These are phyloP conservation scores for Acipenser oxyrinchus DNA, from an alignment of 2,797 vertebrate species.

Conservation along the genomic window DNA sequence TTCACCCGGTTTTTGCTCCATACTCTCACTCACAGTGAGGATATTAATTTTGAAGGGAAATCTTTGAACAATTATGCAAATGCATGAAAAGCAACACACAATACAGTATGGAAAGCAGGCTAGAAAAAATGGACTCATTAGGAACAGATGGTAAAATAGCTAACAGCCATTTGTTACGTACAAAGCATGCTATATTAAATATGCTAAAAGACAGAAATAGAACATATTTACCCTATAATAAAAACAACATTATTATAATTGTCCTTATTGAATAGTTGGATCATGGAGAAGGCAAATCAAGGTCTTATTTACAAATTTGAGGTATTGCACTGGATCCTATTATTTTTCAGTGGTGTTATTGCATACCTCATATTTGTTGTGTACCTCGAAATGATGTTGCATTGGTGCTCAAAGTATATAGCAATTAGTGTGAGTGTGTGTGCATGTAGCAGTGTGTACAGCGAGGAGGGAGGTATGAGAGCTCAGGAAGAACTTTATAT, in stretches of 20 bases:
- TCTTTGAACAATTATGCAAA: constrained; percentile 98
- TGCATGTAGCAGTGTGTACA: too few species aligned
- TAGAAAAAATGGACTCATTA: constrained; percentile 88
- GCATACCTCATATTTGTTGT: too few species aligned
- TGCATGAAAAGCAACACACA: constrained; percentile 80
- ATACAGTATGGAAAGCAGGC: constrained; percentile 84
- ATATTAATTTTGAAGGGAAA: constrained; percentile 92
- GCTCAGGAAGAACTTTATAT: too few species aligned
- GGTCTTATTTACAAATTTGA: too few species aligned
- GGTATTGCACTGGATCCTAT: too few species aligned
- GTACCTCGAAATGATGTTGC: too few species aligned
- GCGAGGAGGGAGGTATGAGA: too few species aligned
- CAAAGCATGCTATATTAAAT: constrained; percentile 55
- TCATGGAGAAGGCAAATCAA: not conserved
- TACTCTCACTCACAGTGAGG: constrained; percentile 69
- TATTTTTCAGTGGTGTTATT: too few species aligned
- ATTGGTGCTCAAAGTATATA: too few species aligned
- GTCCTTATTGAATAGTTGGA: not conserved
- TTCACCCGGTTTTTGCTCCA: constrained; percentile 61
- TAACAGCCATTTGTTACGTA: constrained; percentile 70
- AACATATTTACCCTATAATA: constrained; percentile 55
- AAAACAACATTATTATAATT: constrained; percentile 24
- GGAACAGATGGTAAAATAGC: constrained; percentile 83
- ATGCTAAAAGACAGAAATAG: constrained; percentile 52
- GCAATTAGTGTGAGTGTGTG: too few species aligned